These are phyloP conservation scores for Prorops nasuta DNA, from an alignment of 1,140 invertebrate species.

Conservation along the genomic window DNA sequence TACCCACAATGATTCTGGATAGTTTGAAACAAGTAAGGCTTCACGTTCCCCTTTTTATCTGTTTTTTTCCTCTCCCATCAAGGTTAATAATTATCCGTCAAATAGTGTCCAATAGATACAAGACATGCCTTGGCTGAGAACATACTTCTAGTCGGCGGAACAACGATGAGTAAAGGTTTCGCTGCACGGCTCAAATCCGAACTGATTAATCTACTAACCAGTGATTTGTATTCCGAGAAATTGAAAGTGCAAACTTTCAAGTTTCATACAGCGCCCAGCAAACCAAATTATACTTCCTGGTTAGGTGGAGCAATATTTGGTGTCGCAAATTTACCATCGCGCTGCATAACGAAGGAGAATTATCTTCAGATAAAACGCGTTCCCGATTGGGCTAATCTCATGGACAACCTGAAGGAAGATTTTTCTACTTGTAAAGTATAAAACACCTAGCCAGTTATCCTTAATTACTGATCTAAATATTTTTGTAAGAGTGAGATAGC, in stretches of 20 bases:
- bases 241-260: slow-evolving; percentile 70
- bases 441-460: neutral
- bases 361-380: slow-evolving; percentile 69
- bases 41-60: too few species aligned
- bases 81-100: slow-evolving; percentile 6
- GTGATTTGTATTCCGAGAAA: slow-evolving; percentile 64
- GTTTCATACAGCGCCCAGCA: slow-evolving; percentile 75
- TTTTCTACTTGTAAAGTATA: slow-evolving; percentile 14
- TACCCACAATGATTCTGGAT: slow-evolving; percentile 83
- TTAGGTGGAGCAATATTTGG: slow-evolving; percentile 84
- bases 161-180: slow-evolving; percentile 77
- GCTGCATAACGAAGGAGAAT: slow-evolving; percentile 73
- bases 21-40: slow-evolving; percentile 69
- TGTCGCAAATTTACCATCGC: slow-evolving; percentile 73
- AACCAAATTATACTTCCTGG: slow-evolving; percentile 85
- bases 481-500: neutral
- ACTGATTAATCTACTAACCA: slow-evolving; percentile 66
- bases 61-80: too few species aligned
- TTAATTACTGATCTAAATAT: slow-evolving; percentile 5
- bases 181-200: slow-evolving; percentile 73
- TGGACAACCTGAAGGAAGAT: slow-evolving; percentile 59
- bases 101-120: slow-evolving; percentile 74
- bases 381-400: slow-evolving; percentile 80
- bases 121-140: slow-evolving; percentile 73
- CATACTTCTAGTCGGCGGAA: slow-evolving; percentile 83